Conservation (phyloP, 1,140 invertebrate genomes). For the Drosophila tropicalis region DNA sequence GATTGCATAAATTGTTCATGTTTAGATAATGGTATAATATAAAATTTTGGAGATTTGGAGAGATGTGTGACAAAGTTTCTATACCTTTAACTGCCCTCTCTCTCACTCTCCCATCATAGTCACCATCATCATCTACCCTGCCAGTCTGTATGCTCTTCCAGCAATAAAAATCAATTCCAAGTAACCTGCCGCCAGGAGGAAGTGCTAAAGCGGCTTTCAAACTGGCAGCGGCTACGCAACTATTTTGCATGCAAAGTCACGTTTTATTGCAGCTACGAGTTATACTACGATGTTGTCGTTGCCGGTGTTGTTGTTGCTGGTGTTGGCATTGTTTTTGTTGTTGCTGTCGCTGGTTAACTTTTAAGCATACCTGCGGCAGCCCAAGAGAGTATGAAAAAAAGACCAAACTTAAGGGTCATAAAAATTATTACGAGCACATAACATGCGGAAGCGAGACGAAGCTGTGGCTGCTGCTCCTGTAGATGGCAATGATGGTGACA, state of each 20-base stretch:
- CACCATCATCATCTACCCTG: not conserved
- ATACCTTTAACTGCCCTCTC: constrained; percentile 17
- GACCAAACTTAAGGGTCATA: constrained; percentile 71
- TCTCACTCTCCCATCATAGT: not conserved
- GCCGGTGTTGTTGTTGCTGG: not conserved
- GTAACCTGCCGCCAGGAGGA: constrained; percentile 52
- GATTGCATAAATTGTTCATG: not conserved
- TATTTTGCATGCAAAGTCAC: constrained; percentile 81
- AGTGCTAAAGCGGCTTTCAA: constrained; percentile 14
- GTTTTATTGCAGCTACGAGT: constrained; percentile 75
- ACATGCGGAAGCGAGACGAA: constrained; percentile 46
- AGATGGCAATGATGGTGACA: not conserved
- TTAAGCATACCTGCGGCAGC: constrained; percentile 70
- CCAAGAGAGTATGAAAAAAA: constrained; percentile 8
- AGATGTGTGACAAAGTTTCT: constrained; percentile 29
- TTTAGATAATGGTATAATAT: too few species aligned
- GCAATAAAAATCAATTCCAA: constrained; percentile 68
- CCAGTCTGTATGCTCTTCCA: constrained; percentile 13
- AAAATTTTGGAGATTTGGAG: too few species aligned
- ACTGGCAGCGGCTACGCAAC: constrained; percentile 57
- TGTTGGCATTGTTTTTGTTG: constrained; percentile 18
- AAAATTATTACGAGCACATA: constrained; percentile 76
- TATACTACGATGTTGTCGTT: constrained; percentile 35
- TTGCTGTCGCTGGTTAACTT: constrained; percentile 61
- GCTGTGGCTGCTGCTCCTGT: constrained; percentile 2